phyloP scores from a whole-genome alignment of 2,113 vertebrate species.

The Empidonax alnorum region DNA sequence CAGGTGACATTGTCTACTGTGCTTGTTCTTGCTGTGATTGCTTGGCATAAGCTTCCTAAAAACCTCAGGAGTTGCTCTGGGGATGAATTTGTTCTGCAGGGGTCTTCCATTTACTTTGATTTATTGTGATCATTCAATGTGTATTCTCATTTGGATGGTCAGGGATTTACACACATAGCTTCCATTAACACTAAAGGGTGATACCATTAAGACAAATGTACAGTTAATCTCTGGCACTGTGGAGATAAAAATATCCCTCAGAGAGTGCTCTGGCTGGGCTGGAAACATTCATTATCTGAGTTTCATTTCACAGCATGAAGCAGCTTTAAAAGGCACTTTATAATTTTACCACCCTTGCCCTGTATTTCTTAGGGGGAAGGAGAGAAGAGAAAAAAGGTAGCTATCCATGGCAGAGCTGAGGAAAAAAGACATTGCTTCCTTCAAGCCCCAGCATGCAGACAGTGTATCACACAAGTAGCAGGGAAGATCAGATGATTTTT shows the following conservation, averaged over 20 bases:
- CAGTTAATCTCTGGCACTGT: slow-evolving; percentile 56
- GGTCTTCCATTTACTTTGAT: slow-evolving; percentile 66
- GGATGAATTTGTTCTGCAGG: slow-evolving; percentile 38
- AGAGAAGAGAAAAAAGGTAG: background rate
- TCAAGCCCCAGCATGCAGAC: background rate
- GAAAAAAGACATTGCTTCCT: background rate
- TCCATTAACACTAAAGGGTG: slow-evolving; percentile 64
- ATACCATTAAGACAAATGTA: slow-evolving; percentile 57
- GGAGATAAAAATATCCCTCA: slow-evolving; percentile 53
- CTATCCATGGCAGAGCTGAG: background rate
- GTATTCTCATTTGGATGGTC: slow-evolving; percentile 59
- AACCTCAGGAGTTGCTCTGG: slow-evolving; percentile 21
- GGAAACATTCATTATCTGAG: slow-evolving; percentile 9
- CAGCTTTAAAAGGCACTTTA: background rate
- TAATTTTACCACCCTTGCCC: background rate
- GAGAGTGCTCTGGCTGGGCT: background rate
- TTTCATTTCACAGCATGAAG: background rate
- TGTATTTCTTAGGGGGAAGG: background rate
- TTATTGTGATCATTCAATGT: slow-evolving; percentile 41
- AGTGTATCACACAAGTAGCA: background rate
- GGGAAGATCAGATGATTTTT: background rate
- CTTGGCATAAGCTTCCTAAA: slow-evolving; percentile 19
- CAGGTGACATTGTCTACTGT: background rate
- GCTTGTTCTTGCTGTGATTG: slow-evolving; percentile 16
- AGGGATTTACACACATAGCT: slow-evolving; percentile 65